Conservation (phyloP, 2,888 invertebrate genomes). For the Myathropa florea region DNA sequence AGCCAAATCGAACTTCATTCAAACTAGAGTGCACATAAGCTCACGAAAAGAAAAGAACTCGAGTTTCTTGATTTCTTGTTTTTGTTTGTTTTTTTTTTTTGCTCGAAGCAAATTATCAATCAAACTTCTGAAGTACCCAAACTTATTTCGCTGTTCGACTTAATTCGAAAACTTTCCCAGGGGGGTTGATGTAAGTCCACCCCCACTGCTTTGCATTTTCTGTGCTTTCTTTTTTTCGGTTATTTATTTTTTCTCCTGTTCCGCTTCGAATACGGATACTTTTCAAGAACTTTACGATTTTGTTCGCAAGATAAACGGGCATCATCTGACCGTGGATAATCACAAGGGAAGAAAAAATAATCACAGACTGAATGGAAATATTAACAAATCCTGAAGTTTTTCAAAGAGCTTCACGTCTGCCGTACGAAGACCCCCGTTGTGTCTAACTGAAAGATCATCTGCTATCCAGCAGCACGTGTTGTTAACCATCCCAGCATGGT, state of each 20-base stretch:
- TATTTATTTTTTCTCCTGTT: neutral
- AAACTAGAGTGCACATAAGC: neutral
- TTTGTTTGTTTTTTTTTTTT: neutral
- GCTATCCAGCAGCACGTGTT: neutral
- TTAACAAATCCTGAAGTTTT: neutral
- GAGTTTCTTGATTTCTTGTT: neutral
- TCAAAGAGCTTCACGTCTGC: neutral
- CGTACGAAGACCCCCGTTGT: neutral
- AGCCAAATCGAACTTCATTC: neutral
- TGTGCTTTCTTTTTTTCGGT: neutral
- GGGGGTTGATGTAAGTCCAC: neutral
- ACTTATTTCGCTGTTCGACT: constrained; percentile 2
- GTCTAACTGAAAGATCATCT: neutral
- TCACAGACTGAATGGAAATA: neutral
- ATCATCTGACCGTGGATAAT: neutral
- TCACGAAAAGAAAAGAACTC: neutral
- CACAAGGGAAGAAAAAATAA: neutral
- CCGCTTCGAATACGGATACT: neutral
- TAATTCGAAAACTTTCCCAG: constrained; percentile 15
- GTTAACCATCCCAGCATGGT: neutral
- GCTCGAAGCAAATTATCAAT: constrained; percentile 29
- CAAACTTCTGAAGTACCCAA: constrained; percentile 22
- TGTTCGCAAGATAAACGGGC: neutral
- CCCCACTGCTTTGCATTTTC: constrained; percentile 5
- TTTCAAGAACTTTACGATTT: neutral